phyloP scores from a whole-genome alignment of 2,888 invertebrate genomes.

The Dynastes maya region DNA sequence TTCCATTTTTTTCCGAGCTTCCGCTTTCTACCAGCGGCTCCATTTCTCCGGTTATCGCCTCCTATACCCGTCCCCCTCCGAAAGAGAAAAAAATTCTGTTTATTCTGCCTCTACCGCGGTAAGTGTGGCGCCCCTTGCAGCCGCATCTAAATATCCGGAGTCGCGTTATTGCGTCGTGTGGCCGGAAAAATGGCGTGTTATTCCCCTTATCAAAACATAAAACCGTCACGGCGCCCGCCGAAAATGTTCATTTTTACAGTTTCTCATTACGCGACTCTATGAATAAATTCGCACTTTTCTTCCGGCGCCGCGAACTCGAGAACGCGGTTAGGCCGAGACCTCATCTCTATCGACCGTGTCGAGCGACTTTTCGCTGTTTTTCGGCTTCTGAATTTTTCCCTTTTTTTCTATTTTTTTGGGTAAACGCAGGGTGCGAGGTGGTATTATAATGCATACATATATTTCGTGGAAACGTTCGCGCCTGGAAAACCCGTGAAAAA shows the following conservation, averaged over 20 bases:
- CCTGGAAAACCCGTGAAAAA: not conserved
- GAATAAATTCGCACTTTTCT: slow-evolving; percentile 73
- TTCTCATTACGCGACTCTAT: slow-evolving; percentile 74
- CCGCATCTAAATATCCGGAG: slow-evolving; percentile 12
- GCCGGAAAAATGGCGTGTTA: slow-evolving; percentile 69
- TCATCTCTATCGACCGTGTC: not conserved
- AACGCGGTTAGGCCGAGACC: not conserved
- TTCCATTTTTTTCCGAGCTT: not conserved
- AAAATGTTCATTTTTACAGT: slow-evolving; percentile 74
- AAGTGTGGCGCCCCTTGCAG: too few relatives aligned
- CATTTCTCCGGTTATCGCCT: too few relatives aligned
- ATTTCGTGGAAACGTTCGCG: not conserved
- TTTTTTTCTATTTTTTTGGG: not conserved
- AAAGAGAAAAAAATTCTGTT: slow-evolving; percentile 8
- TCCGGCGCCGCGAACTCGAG: not conserved
- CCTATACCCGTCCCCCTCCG: not conserved
- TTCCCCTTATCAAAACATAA: slow-evolving; percentile 73
- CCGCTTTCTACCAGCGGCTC: not conserved
- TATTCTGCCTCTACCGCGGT: not conserved
- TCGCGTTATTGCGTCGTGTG: slow-evolving; percentile 57
- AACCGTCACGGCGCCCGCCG: slow-evolving; percentile 68
- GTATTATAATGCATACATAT: not conserved
- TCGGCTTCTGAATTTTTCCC: too few relatives aligned
- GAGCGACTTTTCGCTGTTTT: not conserved
- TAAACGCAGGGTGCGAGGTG: not conserved